Percentiles rank a stretch among this genome's conserved stretches.
Evolutionary conservation across 1,140 invertebrate species (phyloP).

Genomic region (Lysiphlebus fabarum): DNA sequence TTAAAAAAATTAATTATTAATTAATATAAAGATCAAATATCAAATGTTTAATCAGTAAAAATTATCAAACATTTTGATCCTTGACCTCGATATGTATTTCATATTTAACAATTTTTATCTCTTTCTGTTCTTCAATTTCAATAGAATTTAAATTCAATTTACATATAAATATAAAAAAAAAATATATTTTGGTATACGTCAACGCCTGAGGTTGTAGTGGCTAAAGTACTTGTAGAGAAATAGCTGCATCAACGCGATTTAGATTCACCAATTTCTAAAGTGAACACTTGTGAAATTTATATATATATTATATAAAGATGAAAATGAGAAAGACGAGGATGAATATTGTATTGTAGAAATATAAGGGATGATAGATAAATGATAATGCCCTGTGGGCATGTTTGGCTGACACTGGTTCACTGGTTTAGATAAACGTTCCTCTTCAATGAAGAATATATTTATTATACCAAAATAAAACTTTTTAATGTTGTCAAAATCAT

Average conservation of each 20-base stretch:
- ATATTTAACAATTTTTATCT: neutral
- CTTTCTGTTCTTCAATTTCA: slow-evolving; percentile 16
- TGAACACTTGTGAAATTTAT: neutral
- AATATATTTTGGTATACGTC: neutral
- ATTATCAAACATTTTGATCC: slow-evolving; percentile 21
- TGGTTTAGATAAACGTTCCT: slow-evolving; percentile 8
- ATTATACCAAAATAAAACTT: too few relatives aligned
- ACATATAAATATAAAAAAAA: too few relatives aligned
- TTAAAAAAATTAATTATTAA: too few relatives aligned
- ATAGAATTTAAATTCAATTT: neutral
- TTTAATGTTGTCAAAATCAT: too few relatives aligned
- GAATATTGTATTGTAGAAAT: neutral
- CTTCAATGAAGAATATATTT: neutral
- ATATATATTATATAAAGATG: too few relatives aligned
- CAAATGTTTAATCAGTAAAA: slow-evolving; percentile 27
- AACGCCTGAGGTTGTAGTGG: slow-evolving; percentile 7
- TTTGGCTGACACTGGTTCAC: slow-evolving; percentile 5
- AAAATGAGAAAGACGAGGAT: neutral
- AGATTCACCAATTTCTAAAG: slow-evolving; percentile 25
- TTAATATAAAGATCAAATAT: too few relatives aligned
- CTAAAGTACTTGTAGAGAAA: neutral
- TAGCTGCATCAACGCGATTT: slow-evolving; percentile 9
- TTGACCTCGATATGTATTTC: slow-evolving; percentile 2
- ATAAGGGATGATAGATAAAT: neutral
- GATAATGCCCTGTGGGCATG: slow-evolving; percentile 8